phyloP scores from a whole-genome alignment of 2,113 vertebrate species.

The Gadus chalcogrammus region DNA sequence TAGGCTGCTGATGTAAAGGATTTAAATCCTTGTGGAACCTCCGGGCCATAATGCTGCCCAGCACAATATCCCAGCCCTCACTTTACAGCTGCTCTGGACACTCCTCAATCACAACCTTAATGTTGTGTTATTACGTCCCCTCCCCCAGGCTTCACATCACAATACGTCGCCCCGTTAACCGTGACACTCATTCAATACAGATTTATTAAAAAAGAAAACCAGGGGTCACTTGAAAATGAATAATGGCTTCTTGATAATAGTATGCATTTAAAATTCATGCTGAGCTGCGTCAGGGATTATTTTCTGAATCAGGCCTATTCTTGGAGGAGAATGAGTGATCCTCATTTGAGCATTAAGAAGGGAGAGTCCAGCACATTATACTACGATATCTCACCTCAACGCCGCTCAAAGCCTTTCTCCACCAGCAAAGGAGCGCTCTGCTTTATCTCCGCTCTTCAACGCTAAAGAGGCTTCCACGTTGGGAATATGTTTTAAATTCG shows the following conservation, averaged over 20 bases:
- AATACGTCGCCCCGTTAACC: constrained; percentile 12
- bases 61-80: no score
- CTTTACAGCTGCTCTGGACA: no score
- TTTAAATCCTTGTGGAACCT: no score
- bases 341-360: constrained; percentile 25
- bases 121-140: not conserved
- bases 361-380: constrained; percentile 7
- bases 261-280: constrained; percentile 40
- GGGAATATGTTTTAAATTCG: no score
- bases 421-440: not conserved
- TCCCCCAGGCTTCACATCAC: not conserved
- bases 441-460: no score
- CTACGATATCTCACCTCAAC: not conserved
- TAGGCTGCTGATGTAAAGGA: no score
- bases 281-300: constrained; percentile 30
- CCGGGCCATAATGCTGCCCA: no score
- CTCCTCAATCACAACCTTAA: no score
- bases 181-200: constrained; percentile 23
- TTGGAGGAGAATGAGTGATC: constrained; percentile 10
- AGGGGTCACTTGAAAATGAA: constrained; percentile 25
- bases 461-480: no score
- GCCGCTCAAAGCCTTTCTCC: constrained; percentile 15
- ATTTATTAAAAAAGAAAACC: constrained; percentile 16
- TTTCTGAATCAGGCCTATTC: constrained; percentile 31
- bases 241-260: constrained; percentile 21